These are phyloP conservation scores for Smutsia temminckii DNA, from an alignment of 2,797 vertebrate genomes.

Conservation along the genomic window DNA sequence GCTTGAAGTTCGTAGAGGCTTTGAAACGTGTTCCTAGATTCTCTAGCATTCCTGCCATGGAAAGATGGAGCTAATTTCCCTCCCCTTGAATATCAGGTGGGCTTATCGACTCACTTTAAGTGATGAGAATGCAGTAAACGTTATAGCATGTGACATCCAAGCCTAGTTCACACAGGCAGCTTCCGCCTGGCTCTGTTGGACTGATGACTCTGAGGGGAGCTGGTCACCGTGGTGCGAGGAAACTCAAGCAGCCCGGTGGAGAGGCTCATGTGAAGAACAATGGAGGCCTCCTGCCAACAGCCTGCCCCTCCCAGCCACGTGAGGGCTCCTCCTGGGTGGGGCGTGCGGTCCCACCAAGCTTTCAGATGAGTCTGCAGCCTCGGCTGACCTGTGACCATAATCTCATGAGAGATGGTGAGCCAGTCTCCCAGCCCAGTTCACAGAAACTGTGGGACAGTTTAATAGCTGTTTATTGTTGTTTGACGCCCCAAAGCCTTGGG, in stretches of 20 bases:
- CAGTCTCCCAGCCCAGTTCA: not conserved
- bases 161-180: not conserved
- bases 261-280: not conserved
- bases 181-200: not conserved
- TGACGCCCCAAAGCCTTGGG: not conserved
- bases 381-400: accelerated
- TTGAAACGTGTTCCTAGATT: not conserved
- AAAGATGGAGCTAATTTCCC: not conserved
- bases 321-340: not conserved
- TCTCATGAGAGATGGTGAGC: not conserved
- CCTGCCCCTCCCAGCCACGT: not conserved
- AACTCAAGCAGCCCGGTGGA: not conserved
- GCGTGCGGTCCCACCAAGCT: not conserved
- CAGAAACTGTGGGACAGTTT: not conserved
- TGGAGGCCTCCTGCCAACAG: not conserved
- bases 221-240: not conserved
- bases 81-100: not conserved
- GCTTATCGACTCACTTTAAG: not conserved
- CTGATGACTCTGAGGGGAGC: not conserved
- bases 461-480: not conserved
- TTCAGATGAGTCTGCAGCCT: not conserved
- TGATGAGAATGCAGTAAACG: not conserved
- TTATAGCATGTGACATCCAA: not conserved
- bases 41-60: not conserved
- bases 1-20: not conserved